Evolutionary conservation across 1,140 invertebrate species (phyloP).

Genomic region (Chrysopa pallens): DNA sequence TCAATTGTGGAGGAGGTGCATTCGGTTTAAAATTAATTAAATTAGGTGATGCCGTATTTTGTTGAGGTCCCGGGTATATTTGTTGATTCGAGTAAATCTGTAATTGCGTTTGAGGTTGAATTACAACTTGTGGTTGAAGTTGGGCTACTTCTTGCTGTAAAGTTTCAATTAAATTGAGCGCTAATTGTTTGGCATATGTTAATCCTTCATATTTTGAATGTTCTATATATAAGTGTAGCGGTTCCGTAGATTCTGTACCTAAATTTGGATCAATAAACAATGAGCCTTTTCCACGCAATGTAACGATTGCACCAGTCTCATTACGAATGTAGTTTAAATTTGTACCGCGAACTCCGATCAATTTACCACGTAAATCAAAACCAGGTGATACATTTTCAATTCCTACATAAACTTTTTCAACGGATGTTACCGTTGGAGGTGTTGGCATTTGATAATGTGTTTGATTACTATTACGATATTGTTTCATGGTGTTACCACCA

Average conservation of each 20-base stretch:
- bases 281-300: slow-evolving; percentile 48
- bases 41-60: neutral
- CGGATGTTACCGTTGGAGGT: slow-evolving; percentile 2
- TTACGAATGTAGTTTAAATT: slow-evolving; percentile 59
- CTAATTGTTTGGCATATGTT: slow-evolving; percentile 51
- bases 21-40: neutral
- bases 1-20: neutral
- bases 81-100: slow-evolving; percentile 3
- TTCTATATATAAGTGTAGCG: slow-evolving; percentile 61
- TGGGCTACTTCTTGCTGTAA: slow-evolving; percentile 47
- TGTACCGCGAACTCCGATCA: slow-evolving; percentile 46
- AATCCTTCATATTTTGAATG: slow-evolving; percentile 49
- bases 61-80: neutral
- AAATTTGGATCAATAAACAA: slow-evolving; percentile 38
- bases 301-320: slow-evolving; percentile 58
- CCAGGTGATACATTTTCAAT: slow-evolving; percentile 55
- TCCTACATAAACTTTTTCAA: slow-evolving; percentile 60
- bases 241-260: slow-evolving; percentile 51
- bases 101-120: slow-evolving; percentile 2
- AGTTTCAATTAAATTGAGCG: slow-evolving; percentile 62
- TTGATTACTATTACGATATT: no score
- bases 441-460: no score
- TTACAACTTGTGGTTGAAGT: slow-evolving; percentile 1
- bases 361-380: slow-evolving; percentile 55
- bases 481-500: no score